Evolutionary conservation across 2,113 vertebrate species (phyloP).

Genomic region (Glaucidium brasilianum): DNA sequence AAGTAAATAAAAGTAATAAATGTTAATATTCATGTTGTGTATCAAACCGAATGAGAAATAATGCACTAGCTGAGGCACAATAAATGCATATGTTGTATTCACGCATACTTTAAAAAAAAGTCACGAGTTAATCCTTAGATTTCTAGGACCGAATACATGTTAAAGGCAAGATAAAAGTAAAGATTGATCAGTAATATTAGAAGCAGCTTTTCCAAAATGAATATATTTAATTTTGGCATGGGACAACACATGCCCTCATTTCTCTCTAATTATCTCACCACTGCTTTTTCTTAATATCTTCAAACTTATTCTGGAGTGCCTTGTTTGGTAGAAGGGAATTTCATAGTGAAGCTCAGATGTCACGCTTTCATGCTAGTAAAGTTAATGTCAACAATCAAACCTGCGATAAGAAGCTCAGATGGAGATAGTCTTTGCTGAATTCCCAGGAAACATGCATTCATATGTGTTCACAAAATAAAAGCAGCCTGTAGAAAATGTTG

Average conservation of each 20-base stretch:
- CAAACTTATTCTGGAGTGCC: background rate
- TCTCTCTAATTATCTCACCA: background rate
- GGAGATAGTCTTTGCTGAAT: background rate
- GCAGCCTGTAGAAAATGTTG: background rate
- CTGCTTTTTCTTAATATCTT: background rate
- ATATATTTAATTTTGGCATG: background rate
- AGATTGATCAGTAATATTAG: background rate
- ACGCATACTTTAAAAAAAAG: background rate
- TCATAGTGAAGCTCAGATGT: background rate
- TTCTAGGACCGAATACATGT: background rate
- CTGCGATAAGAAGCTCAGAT: background rate
- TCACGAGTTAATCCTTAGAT: background rate
- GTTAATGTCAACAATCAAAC: background rate
- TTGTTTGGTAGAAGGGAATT: background rate
- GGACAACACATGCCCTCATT: background rate
- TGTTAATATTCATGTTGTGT: background rate
- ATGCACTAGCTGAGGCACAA: background rate
- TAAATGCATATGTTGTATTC: background rate
- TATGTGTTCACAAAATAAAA: background rate
- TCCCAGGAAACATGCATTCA: background rate
- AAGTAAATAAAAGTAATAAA: background rate
- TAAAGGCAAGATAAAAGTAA: background rate
- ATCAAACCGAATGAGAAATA: background rate
- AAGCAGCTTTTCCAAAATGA: background rate
- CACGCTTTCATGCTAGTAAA: background rate